Conservation (phyloP, 2,113 vertebrate genomes). For the Acanthisitta chloris region DNA sequence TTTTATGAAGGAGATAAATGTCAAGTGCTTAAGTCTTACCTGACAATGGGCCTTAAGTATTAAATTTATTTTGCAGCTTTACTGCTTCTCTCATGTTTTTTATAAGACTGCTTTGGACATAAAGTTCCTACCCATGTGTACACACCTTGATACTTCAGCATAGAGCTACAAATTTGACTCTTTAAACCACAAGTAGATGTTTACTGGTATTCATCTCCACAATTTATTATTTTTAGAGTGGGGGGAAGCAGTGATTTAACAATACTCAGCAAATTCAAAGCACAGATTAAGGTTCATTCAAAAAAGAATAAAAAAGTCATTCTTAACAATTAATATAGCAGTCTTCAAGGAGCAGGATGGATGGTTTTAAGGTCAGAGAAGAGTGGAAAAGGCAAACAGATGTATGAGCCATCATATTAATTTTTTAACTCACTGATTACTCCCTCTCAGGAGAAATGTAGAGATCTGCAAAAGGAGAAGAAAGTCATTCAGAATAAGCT, state of each 20-base stretch:
- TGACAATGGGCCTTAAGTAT: neutral
- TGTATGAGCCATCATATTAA: neutral
- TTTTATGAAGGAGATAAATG: neutral
- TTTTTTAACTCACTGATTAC: neutral
- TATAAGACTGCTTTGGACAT: neutral
- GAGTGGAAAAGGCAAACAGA: neutral
- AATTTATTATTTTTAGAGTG: neutral
- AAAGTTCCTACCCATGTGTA: neutral
- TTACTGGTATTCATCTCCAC: neutral
- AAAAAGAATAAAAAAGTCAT: neutral
- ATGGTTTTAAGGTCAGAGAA: neutral
- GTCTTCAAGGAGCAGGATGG: neutral
- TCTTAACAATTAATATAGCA: neutral
- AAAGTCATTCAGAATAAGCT: slow-evolving; percentile 12
- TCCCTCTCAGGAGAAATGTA: neutral
- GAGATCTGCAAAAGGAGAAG: neutral
- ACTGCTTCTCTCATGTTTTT: neutral
- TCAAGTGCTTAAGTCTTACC: neutral
- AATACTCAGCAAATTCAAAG: neutral
- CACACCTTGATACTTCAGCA: neutral
- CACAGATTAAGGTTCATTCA: neutral
- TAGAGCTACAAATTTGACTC: neutral
- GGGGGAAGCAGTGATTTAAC: accelerated
- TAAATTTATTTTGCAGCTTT: neutral
- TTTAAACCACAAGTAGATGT: neutral